These are phyloP conservation scores for Heliothis peltigera DNA, from an alignment of 2,888 invertebrate genomes.

Conservation along the genomic window DNA sequence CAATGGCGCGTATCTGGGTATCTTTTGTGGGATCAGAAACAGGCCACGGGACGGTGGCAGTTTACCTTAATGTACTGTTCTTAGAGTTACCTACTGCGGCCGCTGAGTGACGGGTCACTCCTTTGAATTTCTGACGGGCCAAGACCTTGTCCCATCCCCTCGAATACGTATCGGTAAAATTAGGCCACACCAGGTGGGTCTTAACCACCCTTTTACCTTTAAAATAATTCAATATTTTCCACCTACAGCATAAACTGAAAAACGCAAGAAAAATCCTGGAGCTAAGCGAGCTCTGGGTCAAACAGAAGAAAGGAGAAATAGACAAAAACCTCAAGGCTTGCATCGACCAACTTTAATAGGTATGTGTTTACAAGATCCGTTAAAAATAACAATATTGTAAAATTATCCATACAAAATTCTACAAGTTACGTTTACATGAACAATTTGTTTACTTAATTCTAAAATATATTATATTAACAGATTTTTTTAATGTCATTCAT, in stretches of 20 bases:
- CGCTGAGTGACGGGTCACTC: no score
- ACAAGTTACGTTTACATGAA: slow-evolving; percentile 54
- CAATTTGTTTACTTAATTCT: slow-evolving; percentile 59
- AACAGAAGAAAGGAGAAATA: slow-evolving; percentile 74
- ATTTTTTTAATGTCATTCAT: slow-evolving; percentile 71
- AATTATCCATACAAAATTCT: slow-evolving; percentile 61
- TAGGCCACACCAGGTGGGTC: no score
- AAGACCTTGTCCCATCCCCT: no score
- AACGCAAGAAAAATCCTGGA: slow-evolving; percentile 73
- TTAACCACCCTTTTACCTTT: background rate
- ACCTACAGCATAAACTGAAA: slow-evolving; percentile 71
- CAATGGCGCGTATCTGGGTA: no score
- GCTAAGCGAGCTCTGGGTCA: slow-evolving; percentile 76
- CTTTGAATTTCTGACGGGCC: no score
- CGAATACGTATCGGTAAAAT: no score
- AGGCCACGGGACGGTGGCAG: no score
- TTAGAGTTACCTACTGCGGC: no score
- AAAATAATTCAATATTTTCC: background rate
- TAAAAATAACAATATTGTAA: slow-evolving; percentile 49
- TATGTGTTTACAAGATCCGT: slow-evolving; percentile 54
- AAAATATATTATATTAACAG: slow-evolving; percentile 59
- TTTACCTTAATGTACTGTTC: no score
- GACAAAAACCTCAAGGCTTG: slow-evolving; percentile 80
- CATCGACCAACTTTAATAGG: slow-evolving; percentile 76
- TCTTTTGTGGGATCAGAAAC: no score